These are phyloP conservation scores for Heliocidaris erythrogramma DNA, from an alignment of 35 echinoderm and acorn worm genomes.

Conservation along the genomic window DNA sequence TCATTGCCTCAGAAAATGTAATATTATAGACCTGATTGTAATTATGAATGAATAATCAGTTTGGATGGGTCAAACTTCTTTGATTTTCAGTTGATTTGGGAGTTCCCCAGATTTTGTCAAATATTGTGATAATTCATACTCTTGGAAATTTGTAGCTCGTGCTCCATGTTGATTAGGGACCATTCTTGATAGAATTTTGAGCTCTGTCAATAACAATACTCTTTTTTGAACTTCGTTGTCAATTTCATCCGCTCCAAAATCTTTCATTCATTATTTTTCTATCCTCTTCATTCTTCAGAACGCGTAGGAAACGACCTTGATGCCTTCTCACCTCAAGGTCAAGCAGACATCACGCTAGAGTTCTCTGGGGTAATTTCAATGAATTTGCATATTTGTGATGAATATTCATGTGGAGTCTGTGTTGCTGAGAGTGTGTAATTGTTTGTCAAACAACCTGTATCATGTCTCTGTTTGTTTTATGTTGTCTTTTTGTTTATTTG, in stretches of 20 bases:
- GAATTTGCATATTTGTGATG: slow-evolving; percentile 50
- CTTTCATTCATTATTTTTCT: neutral
- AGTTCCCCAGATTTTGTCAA: neutral
- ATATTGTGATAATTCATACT: neutral
- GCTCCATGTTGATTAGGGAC: too few relatives aligned
- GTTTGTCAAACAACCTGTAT: neutral
- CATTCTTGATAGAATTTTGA: too few relatives aligned
- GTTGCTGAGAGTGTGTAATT: slow-evolving; percentile 16
- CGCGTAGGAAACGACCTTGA: slow-evolving; percentile 44
- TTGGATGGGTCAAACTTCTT: too few relatives aligned
- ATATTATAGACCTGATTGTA: too few relatives aligned
- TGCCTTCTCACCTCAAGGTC: slow-evolving; percentile 60
- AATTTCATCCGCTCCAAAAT: neutral
- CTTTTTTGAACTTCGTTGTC: neutral
- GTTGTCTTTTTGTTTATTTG: slow-evolving; percentile 31
- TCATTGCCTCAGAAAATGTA: too few relatives aligned
- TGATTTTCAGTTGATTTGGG: neutral
- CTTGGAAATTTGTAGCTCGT: neutral
- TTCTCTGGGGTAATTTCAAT: slow-evolving; percentile 91
- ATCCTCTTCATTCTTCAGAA: neutral
- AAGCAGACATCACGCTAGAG: slow-evolving; percentile 74
- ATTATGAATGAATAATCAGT: too few relatives aligned
- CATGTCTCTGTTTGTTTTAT: slow-evolving; percentile 27
- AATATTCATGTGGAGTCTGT: slow-evolving; percentile 39
- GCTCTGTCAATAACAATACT: neutral